A percentile compares a stretch with the other conserved stretches of the same genome.
These are phyloP conservation scores for Prunella fulvescens DNA, from an alignment of 2,113 vertebrate genomes.

Conservation along the genomic window DNA sequence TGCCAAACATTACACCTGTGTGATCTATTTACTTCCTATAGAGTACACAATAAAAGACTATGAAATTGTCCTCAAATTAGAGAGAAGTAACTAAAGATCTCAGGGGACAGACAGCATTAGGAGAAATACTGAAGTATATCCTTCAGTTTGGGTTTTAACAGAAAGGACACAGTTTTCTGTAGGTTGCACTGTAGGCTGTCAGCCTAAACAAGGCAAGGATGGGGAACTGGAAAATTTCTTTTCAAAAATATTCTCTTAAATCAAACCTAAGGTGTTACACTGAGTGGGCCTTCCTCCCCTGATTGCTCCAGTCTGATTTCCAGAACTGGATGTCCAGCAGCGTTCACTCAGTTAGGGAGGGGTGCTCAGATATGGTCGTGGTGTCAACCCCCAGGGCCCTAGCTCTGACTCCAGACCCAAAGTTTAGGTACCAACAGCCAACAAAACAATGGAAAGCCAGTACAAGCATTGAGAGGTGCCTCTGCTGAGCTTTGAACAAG, in stretches of 20 bases:
- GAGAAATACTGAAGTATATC: neutral
- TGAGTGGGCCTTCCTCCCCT: neutral
- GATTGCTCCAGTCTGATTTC: neutral
- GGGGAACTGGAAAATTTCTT: neutral
- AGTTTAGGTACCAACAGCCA: neutral
- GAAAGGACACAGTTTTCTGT: neutral
- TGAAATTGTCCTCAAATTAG: neutral
- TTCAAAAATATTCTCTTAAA: neutral
- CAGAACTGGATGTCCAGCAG: neutral
- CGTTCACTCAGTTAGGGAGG: fast-evolving
- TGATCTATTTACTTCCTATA: neutral
- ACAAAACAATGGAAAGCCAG: neutral
- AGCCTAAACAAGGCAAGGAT: neutral
- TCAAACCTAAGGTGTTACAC: neutral
- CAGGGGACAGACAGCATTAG: neutral
- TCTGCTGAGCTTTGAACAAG: neutral
- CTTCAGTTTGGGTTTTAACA: neutral
- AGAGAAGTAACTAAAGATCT: neutral
- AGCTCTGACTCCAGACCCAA: neutral
- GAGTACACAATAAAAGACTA: neutral
- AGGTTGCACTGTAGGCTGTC: neutral
- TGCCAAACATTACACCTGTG: neutral
- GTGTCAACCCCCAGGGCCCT: neutral
- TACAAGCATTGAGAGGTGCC: neutral
- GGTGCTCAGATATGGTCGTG: neutral